Evolutionary conservation across 1,140 invertebrate species (phyloP), one percentile per base, ranked within the genome.

Genomic region (Brachionus koreanus): DNA sequence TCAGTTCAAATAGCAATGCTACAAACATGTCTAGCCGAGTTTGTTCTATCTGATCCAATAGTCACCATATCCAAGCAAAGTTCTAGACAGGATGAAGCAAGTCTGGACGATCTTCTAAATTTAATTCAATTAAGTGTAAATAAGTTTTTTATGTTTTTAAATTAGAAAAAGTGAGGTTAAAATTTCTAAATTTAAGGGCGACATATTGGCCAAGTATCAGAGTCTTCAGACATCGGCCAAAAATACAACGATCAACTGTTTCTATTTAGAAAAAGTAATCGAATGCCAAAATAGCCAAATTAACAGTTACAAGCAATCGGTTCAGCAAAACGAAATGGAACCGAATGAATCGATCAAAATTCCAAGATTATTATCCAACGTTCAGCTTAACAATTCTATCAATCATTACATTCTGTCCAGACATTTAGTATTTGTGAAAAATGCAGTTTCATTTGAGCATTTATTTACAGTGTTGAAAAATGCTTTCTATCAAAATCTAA

Each of bases 91-190:
- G 65, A 69, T 39, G 35, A 19, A 12, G 2, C 5, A 9, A 42
- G 5, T 69, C 10, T 19, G 10, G 37, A 39, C 9, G 35, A 69
- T 19, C 13, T 69, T 19, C 7, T 69, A 5, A 69, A 69, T 37
- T 69, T 69, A 19, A 69, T 69, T 39, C 33, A 69, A 69, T 37
- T 39, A 39, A 69, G 33, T 39, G 65, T 69, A 69, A 69, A 39
- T 37, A 16, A 16, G 2, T 29, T 12, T 65, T 10, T 0, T 35
- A 3, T 16, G n/a, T 3, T 5, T 5, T 42, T 3, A 42, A 10
- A 7, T 6, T 42, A 10, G 39, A 9, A 16, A 52, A 7, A 52
- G 7, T 5, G 19, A 19, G 19, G 19, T 57, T 57, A 19, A 19
- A 25, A 57, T 9, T 57, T 19, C 19, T 7, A 19, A 19, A 9